Evolutionary conservation across 2,797 vertebrate species (phyloP).

Genomic region (Sebastes iracundus): DNA sequence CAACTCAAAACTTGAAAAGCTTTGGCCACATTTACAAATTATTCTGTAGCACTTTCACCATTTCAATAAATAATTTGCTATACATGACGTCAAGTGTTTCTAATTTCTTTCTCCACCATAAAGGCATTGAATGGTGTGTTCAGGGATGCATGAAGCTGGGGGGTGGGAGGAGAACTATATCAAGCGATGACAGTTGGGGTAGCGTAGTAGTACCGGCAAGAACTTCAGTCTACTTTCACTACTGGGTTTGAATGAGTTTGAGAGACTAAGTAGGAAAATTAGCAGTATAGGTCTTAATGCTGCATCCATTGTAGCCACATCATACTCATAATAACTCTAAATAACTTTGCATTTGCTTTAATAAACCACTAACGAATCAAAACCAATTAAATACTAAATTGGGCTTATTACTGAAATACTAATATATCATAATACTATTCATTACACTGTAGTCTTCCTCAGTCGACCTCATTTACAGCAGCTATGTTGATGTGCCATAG

Average conservation of each 20-base stretch:
- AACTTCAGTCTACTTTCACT: no score
- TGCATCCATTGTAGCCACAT: neutral
- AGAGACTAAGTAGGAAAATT: neutral
- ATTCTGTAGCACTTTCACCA: no score
- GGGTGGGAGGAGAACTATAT: no score
- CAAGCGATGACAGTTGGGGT: no score
- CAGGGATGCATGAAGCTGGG: no score
- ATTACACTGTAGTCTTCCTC: neutral
- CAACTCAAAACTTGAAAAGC: no score
- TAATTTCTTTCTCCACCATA: no score
- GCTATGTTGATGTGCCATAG: neutral
- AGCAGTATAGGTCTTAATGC: neutral
- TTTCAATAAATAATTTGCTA: no score
- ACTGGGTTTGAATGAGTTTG: neutral
- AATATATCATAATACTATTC: neutral
- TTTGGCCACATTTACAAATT: no score
- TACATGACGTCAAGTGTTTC: no score
- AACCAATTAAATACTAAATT: neutral
- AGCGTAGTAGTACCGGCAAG: no score
- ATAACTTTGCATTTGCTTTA: neutral
- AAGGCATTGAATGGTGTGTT: no score
- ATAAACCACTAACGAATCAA: neutral
- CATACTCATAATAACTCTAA: neutral
- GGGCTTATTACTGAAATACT: neutral
- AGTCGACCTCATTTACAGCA: neutral